Conservation (phyloP, 2,888 invertebrate genomes). For the Spodoptera littoralis region DNA sequence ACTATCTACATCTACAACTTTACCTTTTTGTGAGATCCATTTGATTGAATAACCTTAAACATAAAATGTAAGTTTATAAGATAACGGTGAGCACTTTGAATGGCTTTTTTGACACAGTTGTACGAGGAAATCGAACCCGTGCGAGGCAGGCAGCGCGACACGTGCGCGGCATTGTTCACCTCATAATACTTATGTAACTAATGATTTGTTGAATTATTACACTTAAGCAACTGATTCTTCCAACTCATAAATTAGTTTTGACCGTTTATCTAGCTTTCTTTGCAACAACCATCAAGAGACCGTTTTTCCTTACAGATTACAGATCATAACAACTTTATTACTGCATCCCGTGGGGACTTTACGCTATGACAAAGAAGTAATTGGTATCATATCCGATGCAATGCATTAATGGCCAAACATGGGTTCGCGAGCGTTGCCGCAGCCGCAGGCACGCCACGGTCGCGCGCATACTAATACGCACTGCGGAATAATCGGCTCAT, state of each 20-base stretch:
- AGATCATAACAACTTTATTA: too few relatives aligned
- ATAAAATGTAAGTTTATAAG: slow-evolving; percentile 4
- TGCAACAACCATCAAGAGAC: too few relatives aligned
- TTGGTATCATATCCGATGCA: not conserved
- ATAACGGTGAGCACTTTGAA: slow-evolving; percentile 13
- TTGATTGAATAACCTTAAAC: not conserved
- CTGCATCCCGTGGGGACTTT: too few relatives aligned
- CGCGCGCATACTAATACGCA: slow-evolving; percentile 17
- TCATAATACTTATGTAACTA: slow-evolving; percentile 11
- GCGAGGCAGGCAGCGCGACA: not conserved
- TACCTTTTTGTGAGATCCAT: not conserved
- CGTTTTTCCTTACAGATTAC: too few relatives aligned
- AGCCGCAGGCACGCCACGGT: slow-evolving; percentile 17
- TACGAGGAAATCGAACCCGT: slow-evolving; percentile 4
- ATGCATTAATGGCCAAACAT: slow-evolving; percentile 10
- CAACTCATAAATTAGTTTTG: too few relatives aligned
- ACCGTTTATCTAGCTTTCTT: too few relatives aligned
- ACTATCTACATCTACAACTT: too few relatives aligned
- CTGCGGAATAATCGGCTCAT: slow-evolving; percentile 25
- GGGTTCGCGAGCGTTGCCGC: not conserved
- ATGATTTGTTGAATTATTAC: too few relatives aligned
- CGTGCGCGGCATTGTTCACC: slow-evolving; percentile 12
- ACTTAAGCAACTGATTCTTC: too few relatives aligned
- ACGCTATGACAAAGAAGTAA: not conserved
- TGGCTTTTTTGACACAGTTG: slow-evolving; percentile 23